A percentile compares a stretch with the other conserved stretches of the same genome.
phyloP scores from a whole-genome alignment of 2,113 vertebrate genomes.

The Coryphaenoides rupestris region DNA sequence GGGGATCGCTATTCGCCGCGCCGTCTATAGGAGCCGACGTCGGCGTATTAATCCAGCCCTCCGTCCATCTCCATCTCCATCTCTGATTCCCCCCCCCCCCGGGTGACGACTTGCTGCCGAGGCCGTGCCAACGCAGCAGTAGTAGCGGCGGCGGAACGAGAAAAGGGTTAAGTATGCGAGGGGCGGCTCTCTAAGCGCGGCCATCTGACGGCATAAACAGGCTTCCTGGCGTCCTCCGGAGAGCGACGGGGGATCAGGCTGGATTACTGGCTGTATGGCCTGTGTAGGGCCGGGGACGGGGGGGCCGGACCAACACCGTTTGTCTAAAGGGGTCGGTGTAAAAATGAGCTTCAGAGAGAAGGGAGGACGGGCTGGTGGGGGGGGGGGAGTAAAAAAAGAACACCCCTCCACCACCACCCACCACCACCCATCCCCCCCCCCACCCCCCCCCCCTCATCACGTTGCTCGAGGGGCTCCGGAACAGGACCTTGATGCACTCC shows the following conservation, averaged over 20 bases:
- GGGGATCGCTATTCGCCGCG: constrained; percentile 64
- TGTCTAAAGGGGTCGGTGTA: constrained; percentile 46
- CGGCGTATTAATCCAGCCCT: constrained; percentile 73
- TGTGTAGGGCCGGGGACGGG: constrained; percentile 40
- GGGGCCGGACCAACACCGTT: constrained; percentile 51
- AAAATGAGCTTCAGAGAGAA: constrained; percentile 42
- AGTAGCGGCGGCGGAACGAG: constrained; percentile 59
- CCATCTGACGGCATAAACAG: constrained; percentile 64
- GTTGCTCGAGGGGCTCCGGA: constrained; percentile 44
- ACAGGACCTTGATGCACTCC: constrained; percentile 59
- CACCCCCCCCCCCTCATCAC: constrained; percentile 27
- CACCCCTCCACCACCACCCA: no score
- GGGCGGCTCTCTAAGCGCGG: constrained; percentile 56
- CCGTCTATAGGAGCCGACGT: no score
- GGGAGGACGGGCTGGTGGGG: constrained; percentile 17
- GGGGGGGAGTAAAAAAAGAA: not conserved
- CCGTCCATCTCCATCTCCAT: constrained; percentile 60
- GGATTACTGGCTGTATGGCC: constrained; percentile 67
- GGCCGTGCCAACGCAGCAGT: constrained; percentile 61
- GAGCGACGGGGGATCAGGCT: constrained; percentile 70
- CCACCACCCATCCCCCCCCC: not conserved
- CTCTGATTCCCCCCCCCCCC: constrained; percentile 55
- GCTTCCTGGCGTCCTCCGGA: constrained; percentile 57
- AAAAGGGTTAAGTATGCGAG: constrained; percentile 53
- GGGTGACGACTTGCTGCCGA: constrained; percentile 62